These are phyloP conservation scores for Tinamus major DNA, from an alignment of 2,797 vertebrate genomes.

Conservation along the genomic window DNA sequence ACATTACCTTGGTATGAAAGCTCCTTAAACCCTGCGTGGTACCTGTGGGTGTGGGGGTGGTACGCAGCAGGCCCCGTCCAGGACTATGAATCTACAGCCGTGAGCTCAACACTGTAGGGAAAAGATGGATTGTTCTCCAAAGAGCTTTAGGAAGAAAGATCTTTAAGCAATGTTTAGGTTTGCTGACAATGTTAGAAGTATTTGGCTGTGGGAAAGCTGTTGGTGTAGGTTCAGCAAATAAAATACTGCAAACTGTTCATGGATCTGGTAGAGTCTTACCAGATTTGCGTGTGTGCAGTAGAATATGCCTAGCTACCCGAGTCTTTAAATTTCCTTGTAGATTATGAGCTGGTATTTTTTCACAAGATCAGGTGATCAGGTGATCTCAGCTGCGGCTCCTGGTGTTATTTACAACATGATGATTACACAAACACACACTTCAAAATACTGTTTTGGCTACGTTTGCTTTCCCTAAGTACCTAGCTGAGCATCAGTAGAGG, in stretches of 20 bases:
- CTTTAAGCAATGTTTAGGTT: not conserved
- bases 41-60: fast-evolving
- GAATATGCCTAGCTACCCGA: not conserved
- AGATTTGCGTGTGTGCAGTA: not conserved
- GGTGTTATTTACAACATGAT: not conserved
- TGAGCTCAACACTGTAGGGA: not conserved
- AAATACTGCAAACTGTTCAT: not conserved
- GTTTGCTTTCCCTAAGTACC: not conserved
- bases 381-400: not conserved
- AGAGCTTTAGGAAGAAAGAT: not conserved
- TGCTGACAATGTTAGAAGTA: not conserved
- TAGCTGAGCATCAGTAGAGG: fast-evolving
- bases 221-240: not conserved
- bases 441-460: not conserved
- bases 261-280: not conserved
- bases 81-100: not conserved
- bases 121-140: not conserved
- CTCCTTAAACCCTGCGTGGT: fast-evolving
- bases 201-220: not conserved
- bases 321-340: not conserved
- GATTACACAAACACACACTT: not conserved
- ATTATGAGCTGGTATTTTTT: not conserved
- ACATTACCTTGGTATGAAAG: not conserved
- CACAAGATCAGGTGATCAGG: not conserved
- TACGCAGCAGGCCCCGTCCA: not conserved